phyloP scores from a whole-genome alignment of 2,888 invertebrate genomes.

The Trissolcus japonicus region DNA sequence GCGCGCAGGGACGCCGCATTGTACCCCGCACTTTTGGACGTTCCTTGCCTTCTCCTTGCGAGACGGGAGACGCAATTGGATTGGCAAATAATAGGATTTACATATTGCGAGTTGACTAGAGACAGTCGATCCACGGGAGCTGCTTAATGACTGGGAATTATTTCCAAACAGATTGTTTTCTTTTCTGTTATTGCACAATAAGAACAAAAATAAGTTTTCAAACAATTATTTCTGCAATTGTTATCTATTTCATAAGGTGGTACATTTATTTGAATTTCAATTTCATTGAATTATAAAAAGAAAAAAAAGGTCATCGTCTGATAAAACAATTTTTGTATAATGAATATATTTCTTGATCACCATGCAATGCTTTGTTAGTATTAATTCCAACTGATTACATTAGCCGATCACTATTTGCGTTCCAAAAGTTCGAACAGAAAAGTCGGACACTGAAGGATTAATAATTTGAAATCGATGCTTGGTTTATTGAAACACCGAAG shows the following conservation, averaged over 20 bases:
- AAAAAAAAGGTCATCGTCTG: too few species aligned
- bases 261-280: too few species aligned
- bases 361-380: not conserved
- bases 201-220: too few species aligned
- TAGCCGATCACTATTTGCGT: not conserved
- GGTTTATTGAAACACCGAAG: slow-evolving; percentile 30
- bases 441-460: slow-evolving; percentile 7
- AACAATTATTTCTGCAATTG: too few species aligned
- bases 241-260: too few species aligned
- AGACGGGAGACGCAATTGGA: slow-evolving; percentile 36
- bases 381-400: not conserved
- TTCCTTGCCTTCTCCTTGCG: slow-evolving; percentile 33
- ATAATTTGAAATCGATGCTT: slow-evolving; percentile 40
- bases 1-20: slow-evolving; percentile 32
- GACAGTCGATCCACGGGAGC: too few species aligned
- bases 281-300: too few species aligned
- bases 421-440: not conserved
- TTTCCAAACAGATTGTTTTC: too few species aligned
- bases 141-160: too few species aligned
- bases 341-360: too few species aligned
- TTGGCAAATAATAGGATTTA: slow-evolving; percentile 45
- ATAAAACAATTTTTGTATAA: not conserved
- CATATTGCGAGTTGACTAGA: slow-evolving; percentile 28
- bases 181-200: too few species aligned
- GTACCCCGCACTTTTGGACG: slow-evolving; percentile 31